Evolutionary conservation across 2,888 invertebrate genomes (phyloP), one percentile per base, ranked within the genome.

Genomic region (Priocnemis perturbator): DNA sequence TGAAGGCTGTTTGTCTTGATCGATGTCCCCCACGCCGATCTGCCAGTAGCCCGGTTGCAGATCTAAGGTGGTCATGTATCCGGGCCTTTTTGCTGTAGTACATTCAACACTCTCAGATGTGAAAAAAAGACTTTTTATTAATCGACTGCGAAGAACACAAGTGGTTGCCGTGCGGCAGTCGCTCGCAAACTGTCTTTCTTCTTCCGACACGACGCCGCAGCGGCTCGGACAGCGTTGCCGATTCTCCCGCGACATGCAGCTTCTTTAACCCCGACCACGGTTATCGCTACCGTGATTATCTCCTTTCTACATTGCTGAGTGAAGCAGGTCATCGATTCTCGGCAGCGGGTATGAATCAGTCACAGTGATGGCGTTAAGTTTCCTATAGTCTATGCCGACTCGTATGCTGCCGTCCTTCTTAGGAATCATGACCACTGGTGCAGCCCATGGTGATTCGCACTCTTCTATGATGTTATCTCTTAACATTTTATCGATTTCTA

Each of bases 361-460:
- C 0, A 61, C 4, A 0, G 66, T 67, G 0, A 15, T 11, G 0
- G 57, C 7, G 3, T 66, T 66, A 0, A 66, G 3, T 5, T 19
- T 44, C 0, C 60, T 55, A 2, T 66, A 66, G 7, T 65, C 58
- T 1, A 48, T 50, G 0, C 30, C 11, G 0, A 58, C 4, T 2
- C 57, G 11, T 20, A 57, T 52, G 0, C 17, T 15, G 1, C 26
- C 60, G 1, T 55, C 26, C 21, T 60, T 60, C 37, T 37, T 60
- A 0, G 48, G n/a, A 0, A 65, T 55, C 0, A 60, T 4, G 7
- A 55, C 59, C 0, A 55, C 15, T 0, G 65, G 60, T 11, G 50
- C 60, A 3, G 55, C 60, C 21, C 67, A 67, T 0, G 55, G 61
- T 26, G 3, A 26, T 26, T 26, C 26, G 26, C 26, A 26, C 26